phyloP scores from a whole-genome alignment of 2,113 vertebrate species.

The Trogon melanurus region DNA sequence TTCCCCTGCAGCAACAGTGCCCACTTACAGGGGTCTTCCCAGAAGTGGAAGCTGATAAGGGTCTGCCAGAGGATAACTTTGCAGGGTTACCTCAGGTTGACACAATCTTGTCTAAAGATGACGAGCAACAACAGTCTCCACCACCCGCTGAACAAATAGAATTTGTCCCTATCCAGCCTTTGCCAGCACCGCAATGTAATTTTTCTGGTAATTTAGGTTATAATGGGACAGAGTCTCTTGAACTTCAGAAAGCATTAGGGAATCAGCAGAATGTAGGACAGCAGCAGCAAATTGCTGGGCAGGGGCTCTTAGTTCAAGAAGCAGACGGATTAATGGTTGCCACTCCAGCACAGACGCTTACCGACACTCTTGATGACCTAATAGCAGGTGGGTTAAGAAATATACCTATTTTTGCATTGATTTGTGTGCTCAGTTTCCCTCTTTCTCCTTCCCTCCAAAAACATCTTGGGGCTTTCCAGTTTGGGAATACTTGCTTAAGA shows the following conservation, averaged over 20 bases:
- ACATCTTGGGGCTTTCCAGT: conserved; percentile 66
- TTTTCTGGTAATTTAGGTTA: conserved; percentile 91
- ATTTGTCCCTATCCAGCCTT: conserved; percentile 92
- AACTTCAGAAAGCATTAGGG: conserved; percentile 92
- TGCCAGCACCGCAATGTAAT: conserved; percentile 85
- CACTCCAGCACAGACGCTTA: conserved; percentile 92
- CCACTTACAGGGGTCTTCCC: conserved; percentile 84
- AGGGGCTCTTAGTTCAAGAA: conserved; percentile 92
- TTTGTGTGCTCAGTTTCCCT: conserved; percentile 69
- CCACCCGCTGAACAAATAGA: conserved; percentile 81
- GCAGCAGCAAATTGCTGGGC: conserved; percentile 86
- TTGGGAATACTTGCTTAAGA: conserved; percentile 69
- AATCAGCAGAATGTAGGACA: conserved; percentile 86
- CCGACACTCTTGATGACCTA: conserved; percentile 99
- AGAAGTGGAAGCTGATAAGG: conserved; percentile 80
- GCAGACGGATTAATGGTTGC: conserved; percentile 92
- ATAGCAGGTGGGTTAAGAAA: conserved; percentile 92
- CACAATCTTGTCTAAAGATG: conserved; percentile 87
- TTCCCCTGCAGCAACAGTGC: conserved; percentile 82
- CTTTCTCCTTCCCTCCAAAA: conserved; percentile 63
- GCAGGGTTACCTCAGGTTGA: conserved; percentile 92
- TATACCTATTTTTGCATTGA: conserved; percentile 77
- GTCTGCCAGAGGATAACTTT: conserved; percentile 84
- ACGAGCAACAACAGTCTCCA: conserved; percentile 76
- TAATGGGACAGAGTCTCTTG: conserved; percentile 87